Evolutionary conservation across 2,113 vertebrate species (phyloP).

Genomic region (Hiodon alosoides): DNA sequence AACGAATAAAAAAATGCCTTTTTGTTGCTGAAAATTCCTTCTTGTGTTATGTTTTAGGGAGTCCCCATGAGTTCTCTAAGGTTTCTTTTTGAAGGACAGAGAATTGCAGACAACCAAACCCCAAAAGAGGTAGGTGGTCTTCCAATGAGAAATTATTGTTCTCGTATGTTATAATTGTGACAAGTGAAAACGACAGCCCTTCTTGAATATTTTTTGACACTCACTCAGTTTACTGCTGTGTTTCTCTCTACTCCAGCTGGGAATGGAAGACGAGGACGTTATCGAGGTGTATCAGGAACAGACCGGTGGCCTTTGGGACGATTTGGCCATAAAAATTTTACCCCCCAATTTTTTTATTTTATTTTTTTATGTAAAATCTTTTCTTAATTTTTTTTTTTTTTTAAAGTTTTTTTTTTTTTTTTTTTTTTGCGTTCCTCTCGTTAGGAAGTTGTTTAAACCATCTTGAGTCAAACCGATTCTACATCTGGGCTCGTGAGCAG

Average conservation of each 20-base stretch:
- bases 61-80: constrained; percentile 94
- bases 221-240: no score
- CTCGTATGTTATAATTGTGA: neutral
- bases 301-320: constrained; percentile 85
- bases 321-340: constrained; percentile 64
- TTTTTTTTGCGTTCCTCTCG: constrained; percentile 66
- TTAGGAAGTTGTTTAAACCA: constrained; percentile 67
- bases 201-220: neutral
- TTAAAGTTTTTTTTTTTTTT: constrained; percentile 38
- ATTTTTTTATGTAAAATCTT: constrained; percentile 16
- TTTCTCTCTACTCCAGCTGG: constrained; percentile 72
- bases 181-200: neutral
- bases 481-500: constrained; percentile 42
- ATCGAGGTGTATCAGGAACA: constrained; percentile 99
- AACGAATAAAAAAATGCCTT: neutral
- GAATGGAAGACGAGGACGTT: constrained; percentile 99
- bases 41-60: constrained; percentile 60
- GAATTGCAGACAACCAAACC: constrained; percentile 98
- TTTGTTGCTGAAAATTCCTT: neutral
- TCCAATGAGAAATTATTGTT: neutral
- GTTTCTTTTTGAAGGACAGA: constrained; percentile 98
- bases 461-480: constrained; percentile 60
- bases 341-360: constrained; percentile 55
- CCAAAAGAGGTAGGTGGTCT: constrained; percentile 84
- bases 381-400: neutral